phyloP scores from a whole-genome alignment of 2,797 vertebrate genomes.

The Mus spretus region DNA sequence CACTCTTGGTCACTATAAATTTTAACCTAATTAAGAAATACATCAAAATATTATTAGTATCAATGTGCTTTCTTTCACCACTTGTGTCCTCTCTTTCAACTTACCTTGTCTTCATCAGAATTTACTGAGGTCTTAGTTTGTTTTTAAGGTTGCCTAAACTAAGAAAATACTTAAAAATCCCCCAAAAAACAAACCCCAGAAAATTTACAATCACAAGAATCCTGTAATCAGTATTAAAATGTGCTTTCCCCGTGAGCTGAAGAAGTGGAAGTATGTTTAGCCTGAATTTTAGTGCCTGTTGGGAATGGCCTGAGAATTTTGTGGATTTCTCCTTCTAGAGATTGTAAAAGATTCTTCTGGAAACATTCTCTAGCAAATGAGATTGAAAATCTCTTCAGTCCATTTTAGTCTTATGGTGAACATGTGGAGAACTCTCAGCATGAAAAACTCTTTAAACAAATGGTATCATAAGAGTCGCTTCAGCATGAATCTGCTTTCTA shows the following conservation, averaged over 20 bases:
- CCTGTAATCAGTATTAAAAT: neutral
- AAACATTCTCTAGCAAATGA: neutral
- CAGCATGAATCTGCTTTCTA: conserved; percentile 7
- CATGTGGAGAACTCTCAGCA: neutral
- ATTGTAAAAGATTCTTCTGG: neutral
- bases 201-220: neutral
- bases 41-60: conserved; percentile 3
- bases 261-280: neutral
- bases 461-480: neutral
- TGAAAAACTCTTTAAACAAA: neutral
- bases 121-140: conserved; percentile 4
- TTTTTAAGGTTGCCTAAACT: conserved; percentile 15
- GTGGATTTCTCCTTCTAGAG: neutral
- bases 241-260: neutral
- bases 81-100: neutral
- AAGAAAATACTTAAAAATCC: neutral
- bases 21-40: conserved; percentile 21
- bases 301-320: neutral
- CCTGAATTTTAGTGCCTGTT: neutral
- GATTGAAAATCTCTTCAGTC: neutral
- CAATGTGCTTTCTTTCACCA: neutral
- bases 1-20: neutral
- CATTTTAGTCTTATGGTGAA: neutral
- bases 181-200: neutral
- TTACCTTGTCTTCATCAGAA: neutral